Conservation (phyloP, 23 tunicate genomes). For the Styela plicata region DNA sequence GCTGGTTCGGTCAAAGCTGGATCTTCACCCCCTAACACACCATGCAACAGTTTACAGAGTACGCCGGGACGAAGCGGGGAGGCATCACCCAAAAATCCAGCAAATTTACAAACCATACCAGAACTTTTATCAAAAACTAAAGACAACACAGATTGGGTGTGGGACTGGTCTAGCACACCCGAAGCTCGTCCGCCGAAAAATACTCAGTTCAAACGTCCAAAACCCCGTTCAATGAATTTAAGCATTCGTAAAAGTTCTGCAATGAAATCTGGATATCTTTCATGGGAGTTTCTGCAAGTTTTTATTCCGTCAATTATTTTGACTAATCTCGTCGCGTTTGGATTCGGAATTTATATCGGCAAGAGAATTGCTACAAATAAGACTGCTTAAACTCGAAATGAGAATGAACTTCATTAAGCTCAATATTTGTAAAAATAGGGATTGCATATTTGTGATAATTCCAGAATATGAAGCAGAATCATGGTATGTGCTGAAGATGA, state of each 20-base stretch:
- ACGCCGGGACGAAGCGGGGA: constrained; percentile 1
- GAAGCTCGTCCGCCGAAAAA: constrained; percentile 34
- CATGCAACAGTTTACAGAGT: constrained; percentile 1
- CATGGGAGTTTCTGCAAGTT: constrained; percentile 66
- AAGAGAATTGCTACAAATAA: background rate
- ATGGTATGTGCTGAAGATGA: no score
- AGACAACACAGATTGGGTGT: constrained; percentile 54
- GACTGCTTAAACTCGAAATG: background rate
- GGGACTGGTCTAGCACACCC: constrained; percentile 83
- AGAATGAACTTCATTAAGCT: no score
- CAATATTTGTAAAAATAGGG: no score
- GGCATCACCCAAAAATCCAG: constrained; percentile 5
- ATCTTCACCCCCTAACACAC: background rate
- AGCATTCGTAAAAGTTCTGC: constrained; percentile 57
- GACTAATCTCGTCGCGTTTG: constrained; percentile 54
- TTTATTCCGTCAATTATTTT: constrained; percentile 66
- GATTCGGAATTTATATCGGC: constrained; percentile 34
- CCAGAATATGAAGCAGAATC: no score
- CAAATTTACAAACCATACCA: background rate
- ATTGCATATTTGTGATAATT: no score
- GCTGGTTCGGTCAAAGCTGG: constrained; percentile 2
- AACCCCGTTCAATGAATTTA: constrained; percentile 36
- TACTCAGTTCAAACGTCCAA: constrained; percentile 34
- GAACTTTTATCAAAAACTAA: constrained; percentile 15
- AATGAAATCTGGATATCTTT: constrained; percentile 57